Evolutionary conservation across 2,888 invertebrate genomes (phyloP).

Genomic region (Branchipolynoe longqiensis): DNA sequence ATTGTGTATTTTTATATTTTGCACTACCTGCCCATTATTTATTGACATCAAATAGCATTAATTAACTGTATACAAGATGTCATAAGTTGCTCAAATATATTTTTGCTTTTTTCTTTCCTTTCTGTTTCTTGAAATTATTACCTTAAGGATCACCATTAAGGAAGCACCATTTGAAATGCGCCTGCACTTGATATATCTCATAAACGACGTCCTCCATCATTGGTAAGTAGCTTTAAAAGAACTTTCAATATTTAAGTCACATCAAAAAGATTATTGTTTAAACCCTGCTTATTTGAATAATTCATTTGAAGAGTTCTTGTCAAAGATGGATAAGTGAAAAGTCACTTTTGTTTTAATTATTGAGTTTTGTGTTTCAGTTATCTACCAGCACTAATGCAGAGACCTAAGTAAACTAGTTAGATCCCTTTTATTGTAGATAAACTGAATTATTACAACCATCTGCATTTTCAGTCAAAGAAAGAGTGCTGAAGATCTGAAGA

Average conservation of each 20-base stretch:
- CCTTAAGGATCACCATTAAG: constrained; percentile 84
- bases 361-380: too few species aligned
- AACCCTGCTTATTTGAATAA: not conserved
- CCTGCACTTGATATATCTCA: constrained; percentile 98
- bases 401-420: too few species aligned
- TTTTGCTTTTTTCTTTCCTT: not conserved
- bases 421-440: too few species aligned
- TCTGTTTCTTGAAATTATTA: not conserved
- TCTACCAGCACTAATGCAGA: too few species aligned
- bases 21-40: too few species aligned
- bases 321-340: too few species aligned
- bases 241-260: not conserved
- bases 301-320: too few species aligned
- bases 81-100: not conserved
- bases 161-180: constrained; percentile 92
- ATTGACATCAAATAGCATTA: too few species aligned
- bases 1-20: too few species aligned
- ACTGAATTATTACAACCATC: too few species aligned
- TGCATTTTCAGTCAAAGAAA: constrained; percentile 91
- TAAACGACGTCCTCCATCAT: constrained; percentile 99
- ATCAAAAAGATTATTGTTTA: not conserved
- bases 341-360: too few species aligned
- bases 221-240: constrained; percentile 77
- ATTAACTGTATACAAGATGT: not conserved
- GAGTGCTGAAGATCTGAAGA: constrained; percentile 95